These are phyloP conservation scores for Phalacrocorax carbo DNA, from an alignment of 2,113 vertebrate genomes.

Conservation along the genomic window DNA sequence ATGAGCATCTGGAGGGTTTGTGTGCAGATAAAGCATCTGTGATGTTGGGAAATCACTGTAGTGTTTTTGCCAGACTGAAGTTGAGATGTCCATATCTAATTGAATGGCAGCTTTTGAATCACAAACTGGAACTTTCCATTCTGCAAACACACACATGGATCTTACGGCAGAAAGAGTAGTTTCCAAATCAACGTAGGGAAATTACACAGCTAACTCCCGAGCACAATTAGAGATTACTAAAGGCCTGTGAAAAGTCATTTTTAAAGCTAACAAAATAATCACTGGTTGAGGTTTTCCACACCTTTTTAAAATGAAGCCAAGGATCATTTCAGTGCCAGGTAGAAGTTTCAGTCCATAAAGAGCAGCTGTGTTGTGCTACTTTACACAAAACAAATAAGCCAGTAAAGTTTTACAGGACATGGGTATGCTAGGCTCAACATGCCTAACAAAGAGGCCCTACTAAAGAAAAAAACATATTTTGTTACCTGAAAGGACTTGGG, in stretches of 20 bases:
- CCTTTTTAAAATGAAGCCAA: conserved; percentile 49
- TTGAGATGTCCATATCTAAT: conserved; percentile 53
- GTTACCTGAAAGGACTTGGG: conserved; percentile 12
- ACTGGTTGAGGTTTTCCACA: conserved; percentile 52
- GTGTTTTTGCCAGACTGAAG: conserved; percentile 57
- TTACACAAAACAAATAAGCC: conserved; percentile 50
- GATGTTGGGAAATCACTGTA: conserved; percentile 46
- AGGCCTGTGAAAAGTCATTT: conserved; percentile 57
- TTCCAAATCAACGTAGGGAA: conserved; percentile 57
- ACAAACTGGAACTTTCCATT: conserved; percentile 47
- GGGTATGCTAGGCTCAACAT: conserved; percentile 36
- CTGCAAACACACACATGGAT: conserved; percentile 27
- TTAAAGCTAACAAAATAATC: conserved; percentile 71
- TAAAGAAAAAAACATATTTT: conserved; percentile 33
- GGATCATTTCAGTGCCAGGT: conserved; percentile 38
- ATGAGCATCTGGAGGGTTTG: conserved; percentile 56
- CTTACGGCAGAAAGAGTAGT: conserved; percentile 22
- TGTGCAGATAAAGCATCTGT: conserved; percentile 62
- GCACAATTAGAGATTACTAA: conserved; percentile 11
- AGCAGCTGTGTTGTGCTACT: conserved; percentile 37
- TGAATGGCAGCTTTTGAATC: conserved; percentile 59
- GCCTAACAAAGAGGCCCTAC: conserved; percentile 37
- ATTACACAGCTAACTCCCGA: conserved; percentile 11
- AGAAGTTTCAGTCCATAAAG: conserved; percentile 34
- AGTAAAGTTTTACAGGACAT: conserved; percentile 47